Base-by-base conservation (phyloP, 92 coral and sea anemone genomes). In the Pocillopora meandrina region DNA sequence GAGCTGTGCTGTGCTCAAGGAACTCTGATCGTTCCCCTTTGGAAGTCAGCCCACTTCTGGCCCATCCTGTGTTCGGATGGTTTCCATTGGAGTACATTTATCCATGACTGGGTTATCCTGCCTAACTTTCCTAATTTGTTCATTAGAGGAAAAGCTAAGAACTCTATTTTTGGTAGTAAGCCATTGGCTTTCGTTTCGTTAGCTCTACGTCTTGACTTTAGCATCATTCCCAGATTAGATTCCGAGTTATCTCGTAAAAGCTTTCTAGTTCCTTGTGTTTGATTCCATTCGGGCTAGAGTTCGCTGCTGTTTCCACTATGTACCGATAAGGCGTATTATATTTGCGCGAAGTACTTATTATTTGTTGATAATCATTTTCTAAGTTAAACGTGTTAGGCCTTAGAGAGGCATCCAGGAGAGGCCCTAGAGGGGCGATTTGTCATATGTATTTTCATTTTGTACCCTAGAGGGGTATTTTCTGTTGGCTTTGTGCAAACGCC, bases 121-220 rank as follows among this genome's bases (percentile, higher is more conserved):
- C 75, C 56, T 15, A 12, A 36, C 34, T 35, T 71, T 15, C 56
- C 58, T 0, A 71, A 7, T 35, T 71, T 33, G 15, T 71, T 71
- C 64, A 10, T 60, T 60, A 2, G 64, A 60, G 64, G 19, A 2
- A 60, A 60, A 60, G 64, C 64, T 60, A 60, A 60, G 64, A 60
- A 60, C 13, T 60, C 64, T 3, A 60, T 60, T 60, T 85, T 89
- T 61, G 89, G 87, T 42, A 75, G 83, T 19, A 78, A 58, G 35
- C 87, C 67, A 56, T 33, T 91, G 19, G 82, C 65, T 12, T 86
- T 86, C 74, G 10, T n/a, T 57, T 80, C 78, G 35, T 62, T 79
- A 19, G 94, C 94, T 74, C 64, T 91, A 61, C 68, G 90, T 75
- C 23, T 88, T 10, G 89, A 83, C 76, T 87, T 90, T 20, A 52